A percentile compares a stretch with the other conserved stretches of the same genome.
Evolutionary conservation across 1,140 invertebrate species (phyloP).

Genomic region (Tetramorium parvispinum): DNA sequence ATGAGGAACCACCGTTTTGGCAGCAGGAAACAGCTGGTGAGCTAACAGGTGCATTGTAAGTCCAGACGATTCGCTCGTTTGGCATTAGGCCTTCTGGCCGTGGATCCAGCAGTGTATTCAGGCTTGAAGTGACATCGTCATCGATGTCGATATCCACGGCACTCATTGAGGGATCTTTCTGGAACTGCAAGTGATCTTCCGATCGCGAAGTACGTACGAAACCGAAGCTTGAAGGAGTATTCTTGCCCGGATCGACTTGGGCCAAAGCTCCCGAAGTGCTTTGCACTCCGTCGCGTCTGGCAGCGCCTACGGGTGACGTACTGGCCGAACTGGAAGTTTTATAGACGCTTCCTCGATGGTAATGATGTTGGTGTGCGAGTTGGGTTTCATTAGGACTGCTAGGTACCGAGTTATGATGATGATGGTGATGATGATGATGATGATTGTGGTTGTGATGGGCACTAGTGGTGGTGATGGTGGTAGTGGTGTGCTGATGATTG

Average conservation of each 20-base stretch:
- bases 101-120: slow-evolving; percentile 95
- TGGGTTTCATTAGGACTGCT: slow-evolving; percentile 91
- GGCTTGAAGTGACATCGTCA: slow-evolving; percentile 96
- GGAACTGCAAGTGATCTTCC: slow-evolving; percentile 93
- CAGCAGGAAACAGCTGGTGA: slow-evolving; percentile 84
- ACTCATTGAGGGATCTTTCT: slow-evolving; percentile 91
- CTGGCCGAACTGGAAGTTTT: slow-evolving; percentile 86
- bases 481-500: slow-evolving; percentile 79
- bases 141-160: slow-evolving; percentile 96
- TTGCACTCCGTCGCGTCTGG: slow-evolving; percentile 81
- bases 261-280: slow-evolving; percentile 71
- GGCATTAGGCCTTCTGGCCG: slow-evolving; percentile 88
- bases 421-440: slow-evolving; percentile 83
- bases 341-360: slow-evolving; percentile 81
- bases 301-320: slow-evolving; percentile 86
- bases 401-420: slow-evolving; percentile 91
- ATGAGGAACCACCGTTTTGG: slow-evolving; percentile 85
- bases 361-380: slow-evolving; percentile 81
- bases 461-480: slow-evolving; percentile 83
- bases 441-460: slow-evolving; percentile 84
- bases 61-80: slow-evolving; percentile 93
- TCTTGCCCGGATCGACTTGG: slow-evolving; percentile 58
- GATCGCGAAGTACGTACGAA: slow-evolving; percentile 93
- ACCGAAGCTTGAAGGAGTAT: slow-evolving; percentile 76
- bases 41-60: slow-evolving; percentile 93